A percentile compares a stretch with the other conserved stretches of the same genome.
phyloP scores from a whole-genome alignment of 2,888 invertebrate species.

The Biston stratarius region DNA sequence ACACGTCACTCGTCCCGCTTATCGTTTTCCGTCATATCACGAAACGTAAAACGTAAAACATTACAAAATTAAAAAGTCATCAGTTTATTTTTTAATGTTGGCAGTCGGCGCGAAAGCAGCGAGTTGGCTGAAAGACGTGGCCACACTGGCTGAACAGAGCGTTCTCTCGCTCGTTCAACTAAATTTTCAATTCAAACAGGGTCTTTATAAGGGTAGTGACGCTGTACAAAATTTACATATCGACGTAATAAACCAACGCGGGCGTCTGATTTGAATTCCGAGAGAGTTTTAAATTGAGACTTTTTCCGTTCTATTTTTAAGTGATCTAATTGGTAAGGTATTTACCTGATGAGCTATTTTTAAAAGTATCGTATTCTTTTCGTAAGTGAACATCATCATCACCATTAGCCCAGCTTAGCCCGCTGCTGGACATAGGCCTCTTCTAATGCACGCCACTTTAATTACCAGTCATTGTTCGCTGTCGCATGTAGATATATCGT shows the following conservation, averaged over 20 bases:
- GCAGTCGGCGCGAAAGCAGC: slow-evolving; percentile 68
- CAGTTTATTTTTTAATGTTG: slow-evolving; percentile 43
- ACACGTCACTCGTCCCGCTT: slow-evolving; percentile 51
- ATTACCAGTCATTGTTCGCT: too few species aligned
- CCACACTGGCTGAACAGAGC: slow-evolving; percentile 78
- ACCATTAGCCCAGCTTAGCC: too few species aligned
- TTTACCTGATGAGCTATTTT: slow-evolving; percentile 10
- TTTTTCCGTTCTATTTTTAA: slow-evolving; percentile 49
- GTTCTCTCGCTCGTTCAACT: slow-evolving; percentile 80
- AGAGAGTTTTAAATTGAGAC: slow-evolving; percentile 65
- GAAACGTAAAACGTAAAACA: slow-evolving; percentile 31
- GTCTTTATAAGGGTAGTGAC: slow-evolving; percentile 87
- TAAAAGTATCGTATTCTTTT: not conserved
- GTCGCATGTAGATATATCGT: too few species aligned
- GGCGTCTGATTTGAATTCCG: slow-evolving; percentile 81
- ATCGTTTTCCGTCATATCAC: slow-evolving; percentile 50
- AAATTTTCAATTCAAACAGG: slow-evolving; percentile 86
- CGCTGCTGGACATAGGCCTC: too few species aligned
- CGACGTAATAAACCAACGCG: slow-evolving; percentile 83
- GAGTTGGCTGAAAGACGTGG: slow-evolving; percentile 84
- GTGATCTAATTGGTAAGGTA: slow-evolving; percentile 37
- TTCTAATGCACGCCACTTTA: too few species aligned
- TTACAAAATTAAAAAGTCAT: slow-evolving; percentile 30
- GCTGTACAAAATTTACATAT: slow-evolving; percentile 85
- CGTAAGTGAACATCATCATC: too few species aligned